Evolutionary conservation across 2,888 invertebrate species (phyloP), one percentile per base, ranked within the genome.

Genomic region (Mystacides longicornis): DNA sequence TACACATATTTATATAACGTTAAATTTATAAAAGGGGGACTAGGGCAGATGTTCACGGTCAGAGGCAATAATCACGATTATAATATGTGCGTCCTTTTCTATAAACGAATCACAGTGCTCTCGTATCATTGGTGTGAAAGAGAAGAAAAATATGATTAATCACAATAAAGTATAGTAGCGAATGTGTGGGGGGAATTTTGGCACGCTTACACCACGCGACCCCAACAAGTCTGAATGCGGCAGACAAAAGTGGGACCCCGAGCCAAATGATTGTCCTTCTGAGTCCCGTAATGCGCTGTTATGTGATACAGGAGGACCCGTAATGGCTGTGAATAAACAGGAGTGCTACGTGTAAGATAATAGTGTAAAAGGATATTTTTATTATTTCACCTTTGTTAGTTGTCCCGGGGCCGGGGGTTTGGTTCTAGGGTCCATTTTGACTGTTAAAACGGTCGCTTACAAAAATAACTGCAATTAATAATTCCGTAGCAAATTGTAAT

Each of bases 161-260:
- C 14, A 37, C 3, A 37, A 37, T 37, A 37, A 37, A n/a, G 27
- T 27, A 27, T 27, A 27, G 5, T 27, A 27, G 5, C 7, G 5
- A 14, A 20, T 45, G 45, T 21, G 45, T 45, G 45, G 45, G 45
- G 43, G 45, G 21, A 21, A 45, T 45, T 20, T 21, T 45, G 45
- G 45, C 45, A 45, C 45, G 45, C 45, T 45, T 45, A 45, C 20
- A 45, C 45, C 45, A 45, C 45, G 45, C 45, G 45, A 45, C 45
- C 45, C 45, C 45, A 45, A 19, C n/a, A n/a, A n/a, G n/a, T n/a
- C 21, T 20, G 19, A 45, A 45, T 45, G 3, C 21, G n/a, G n/a
- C 14, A 14, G 18, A 45, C 45, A 45, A 45, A 45, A 21, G 45
- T 45, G 5, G 45, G 21, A 45, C 19, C 19, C 45, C 11, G 45